A percentile compares a stretch with the other conserved stretches of the same genome.
Conservation (phyloP, 2,797 vertebrate species). For the Gymnodraco acuticeps region DNA sequence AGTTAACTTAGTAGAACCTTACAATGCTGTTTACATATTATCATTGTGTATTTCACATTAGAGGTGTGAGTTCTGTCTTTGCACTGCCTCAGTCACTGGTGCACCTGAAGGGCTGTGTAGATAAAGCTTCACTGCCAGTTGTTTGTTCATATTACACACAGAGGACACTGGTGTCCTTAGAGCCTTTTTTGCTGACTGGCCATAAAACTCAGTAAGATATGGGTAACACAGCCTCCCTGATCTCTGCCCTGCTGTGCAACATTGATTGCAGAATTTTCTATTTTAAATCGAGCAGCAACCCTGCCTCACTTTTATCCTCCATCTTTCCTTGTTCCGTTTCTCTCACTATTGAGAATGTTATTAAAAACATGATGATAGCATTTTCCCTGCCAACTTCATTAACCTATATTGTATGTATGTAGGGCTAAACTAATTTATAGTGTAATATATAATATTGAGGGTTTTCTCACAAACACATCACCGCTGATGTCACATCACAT, state of each 20-base stretch:
- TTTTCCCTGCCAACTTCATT: neutral
- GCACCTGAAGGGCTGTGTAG: conserved; percentile 20
- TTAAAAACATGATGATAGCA: neutral
- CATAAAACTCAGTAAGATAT: conserved; percentile 39
- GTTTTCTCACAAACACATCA: neutral
- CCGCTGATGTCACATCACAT: conserved; percentile 10
- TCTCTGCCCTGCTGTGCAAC: conserved; percentile 54
- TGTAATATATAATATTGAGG: neutral
- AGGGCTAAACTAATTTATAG: neutral
- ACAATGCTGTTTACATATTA: neutral
- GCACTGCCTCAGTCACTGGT: conserved; percentile 18
- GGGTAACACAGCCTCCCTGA: conserved; percentile 53
- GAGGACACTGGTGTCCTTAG: conserved; percentile 27
- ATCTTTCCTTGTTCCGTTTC: conserved; percentile 10
- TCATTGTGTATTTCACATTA: neutral
- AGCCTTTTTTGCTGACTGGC: conserved; percentile 50
- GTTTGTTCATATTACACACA: conserved; percentile 31
- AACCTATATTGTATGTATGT: neutral
- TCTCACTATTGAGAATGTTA: conserved; percentile 1
- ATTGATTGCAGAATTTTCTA: conserved; percentile 34
- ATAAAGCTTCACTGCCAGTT: conserved; percentile 24
- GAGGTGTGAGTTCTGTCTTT: neutral
- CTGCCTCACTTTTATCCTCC: neutral
- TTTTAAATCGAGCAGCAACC: conserved; percentile 14
- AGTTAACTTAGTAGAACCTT: neutral